Conservation (phyloP, 2,797 vertebrate species). For the Lacerta viridis region DNA sequence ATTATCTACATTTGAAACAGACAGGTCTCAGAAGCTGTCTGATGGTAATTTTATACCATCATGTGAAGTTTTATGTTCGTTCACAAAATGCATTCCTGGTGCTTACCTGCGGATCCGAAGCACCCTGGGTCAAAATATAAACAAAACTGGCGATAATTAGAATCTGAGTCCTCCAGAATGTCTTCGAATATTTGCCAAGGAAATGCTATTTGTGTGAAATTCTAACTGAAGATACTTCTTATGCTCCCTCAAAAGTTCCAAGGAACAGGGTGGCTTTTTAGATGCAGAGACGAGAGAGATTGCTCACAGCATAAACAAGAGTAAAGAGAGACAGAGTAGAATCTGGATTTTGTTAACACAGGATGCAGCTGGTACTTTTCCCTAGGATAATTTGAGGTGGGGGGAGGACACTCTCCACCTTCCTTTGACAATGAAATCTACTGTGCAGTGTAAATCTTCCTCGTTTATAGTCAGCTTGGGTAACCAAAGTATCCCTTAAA, state of each 20-base stretch:
- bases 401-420: conserved; percentile 23
- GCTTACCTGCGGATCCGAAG: conserved; percentile 27
- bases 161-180: conserved; percentile 41
- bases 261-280: conserved; percentile 29
- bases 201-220: conserved; percentile 24
- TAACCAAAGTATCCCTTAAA: conserved; percentile 35
- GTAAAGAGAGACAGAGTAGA: conserved; percentile 52
- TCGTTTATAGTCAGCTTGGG: not conserved
- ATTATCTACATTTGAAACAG: conserved; percentile 36
- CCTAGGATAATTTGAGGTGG: conserved; percentile 33
- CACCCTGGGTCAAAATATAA: conserved; percentile 48
- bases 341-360: conserved; percentile 57
- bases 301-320: conserved; percentile 39
- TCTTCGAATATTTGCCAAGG: conserved; percentile 42
- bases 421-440: conserved; percentile 34
- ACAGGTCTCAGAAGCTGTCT: conserved; percentile 50
- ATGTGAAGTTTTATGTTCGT: conserved; percentile 25
- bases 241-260: conserved; percentile 11
- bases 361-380: conserved; percentile 59
- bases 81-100: conserved; percentile 35
- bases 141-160: conserved; percentile 42
- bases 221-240: not conserved
- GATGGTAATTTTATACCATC: not conserved
- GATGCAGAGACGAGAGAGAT: not conserved
- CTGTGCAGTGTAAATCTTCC: conserved; percentile 34